These are phyloP conservation scores for Epicampocera succincta DNA, from an alignment of 2,888 invertebrate genomes.

Conservation along the genomic window DNA sequence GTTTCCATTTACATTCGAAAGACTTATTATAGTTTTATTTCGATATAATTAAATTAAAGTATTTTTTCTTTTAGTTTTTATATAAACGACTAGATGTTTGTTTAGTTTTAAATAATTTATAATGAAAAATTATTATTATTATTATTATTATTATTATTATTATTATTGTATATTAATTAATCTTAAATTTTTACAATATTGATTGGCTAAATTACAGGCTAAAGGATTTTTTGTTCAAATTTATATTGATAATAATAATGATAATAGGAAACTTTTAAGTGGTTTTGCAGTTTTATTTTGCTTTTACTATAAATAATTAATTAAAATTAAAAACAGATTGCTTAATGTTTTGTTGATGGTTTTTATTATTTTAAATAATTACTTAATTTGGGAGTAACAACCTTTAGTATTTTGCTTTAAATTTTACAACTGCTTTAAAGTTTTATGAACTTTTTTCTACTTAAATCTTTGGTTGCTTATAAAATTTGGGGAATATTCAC, in stretches of 20 bases:
- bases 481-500: neutral
- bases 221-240: constrained; percentile 46
- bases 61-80: constrained; percentile 31
- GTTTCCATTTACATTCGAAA: constrained; percentile 13
- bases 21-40: constrained; percentile 11
- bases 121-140: constrained; percentile 37
- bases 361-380: constrained; percentile 50
- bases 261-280: constrained; percentile 67
- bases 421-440: constrained; percentile 28
- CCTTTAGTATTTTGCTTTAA: constrained; percentile 56
- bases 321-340: constrained; percentile 53
- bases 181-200: constrained; percentile 58
- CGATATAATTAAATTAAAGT: constrained; percentile 10
- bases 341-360: constrained; percentile 23
- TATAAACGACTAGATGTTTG: constrained; percentile 63
- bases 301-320: constrained; percentile 19
- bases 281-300: constrained; percentile 27
- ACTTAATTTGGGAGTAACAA: constrained; percentile 58
- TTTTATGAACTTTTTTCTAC: constrained; percentile 35
- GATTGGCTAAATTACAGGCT: constrained; percentile 71
- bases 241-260: constrained; percentile 37
- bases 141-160: no score
- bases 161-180: constrained; percentile 17
- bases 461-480: constrained; percentile 68
- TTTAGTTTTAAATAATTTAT: constrained; percentile 48